Base-by-base conservation (phyloP, 2,113 vertebrate genomes). In the Rhynchomys soricoides region DNA sequence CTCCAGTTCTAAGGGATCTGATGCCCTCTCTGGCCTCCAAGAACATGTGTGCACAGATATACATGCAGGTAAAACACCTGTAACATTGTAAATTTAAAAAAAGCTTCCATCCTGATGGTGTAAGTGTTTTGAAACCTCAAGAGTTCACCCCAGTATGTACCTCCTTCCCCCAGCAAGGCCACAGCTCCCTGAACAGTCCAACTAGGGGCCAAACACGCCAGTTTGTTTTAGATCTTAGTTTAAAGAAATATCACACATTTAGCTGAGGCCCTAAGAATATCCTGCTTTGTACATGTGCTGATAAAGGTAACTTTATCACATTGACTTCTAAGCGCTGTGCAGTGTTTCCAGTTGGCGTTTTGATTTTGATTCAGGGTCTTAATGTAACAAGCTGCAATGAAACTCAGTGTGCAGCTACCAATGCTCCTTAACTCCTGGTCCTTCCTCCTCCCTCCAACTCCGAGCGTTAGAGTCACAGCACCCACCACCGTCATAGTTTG, bases 171-270 rank as follows among this genome's bases (percentile, higher is more conserved):
- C 34, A 78, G 22, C 19, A n/a, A n/a, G 34, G 78, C 52, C 34
- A 55, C 34, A 6, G 4, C 19, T n/a, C 55, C 31, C 26, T 37
- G 50, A 57, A n/a, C 50, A 81, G 50, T 57, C 19, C 5, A n/a
- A 4, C 9, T 24, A 55, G 19, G 77, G 78, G 37, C 78, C 78
- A 81, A n/a, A 62, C 21, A 70, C 48, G 26, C 16, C 75, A 34
- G 48, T 73, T 88, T 73, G 75, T 73, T 91, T 95, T 50, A 87
- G 59, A 77, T 92, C 37, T 52, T 71, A 88, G 40, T 29, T 77
- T 50, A 92, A 79, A 52, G 19, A 82, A 45, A n/a, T n/a, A 37
- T 64, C 34, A 68, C 5, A 55, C 57, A n/a, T 89, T 19, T 34
- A 89, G 16, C 34, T 26, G 86, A 85, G 59, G 45, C 13, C 26